phyloP scores from a whole-genome alignment of 2,888 invertebrate genomes.

The Unio pictorum region DNA sequence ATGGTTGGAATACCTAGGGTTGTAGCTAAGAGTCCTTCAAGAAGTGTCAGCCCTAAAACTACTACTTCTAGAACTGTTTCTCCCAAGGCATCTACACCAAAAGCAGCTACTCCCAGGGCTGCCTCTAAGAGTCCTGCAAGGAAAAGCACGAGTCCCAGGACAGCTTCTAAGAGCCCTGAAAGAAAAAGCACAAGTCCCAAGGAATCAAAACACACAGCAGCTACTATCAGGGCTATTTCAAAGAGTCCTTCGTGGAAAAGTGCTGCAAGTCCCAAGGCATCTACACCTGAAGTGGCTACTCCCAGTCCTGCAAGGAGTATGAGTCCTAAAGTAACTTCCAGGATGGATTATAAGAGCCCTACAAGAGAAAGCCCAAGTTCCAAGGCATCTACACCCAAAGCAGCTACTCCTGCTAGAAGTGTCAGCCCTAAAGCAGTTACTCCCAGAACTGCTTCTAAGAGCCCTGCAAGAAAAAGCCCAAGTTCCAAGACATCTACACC shows the following conservation, averaged over 20 bases:
- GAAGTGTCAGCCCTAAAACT: too few relatives aligned
- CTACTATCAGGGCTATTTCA: conserved; percentile 3
- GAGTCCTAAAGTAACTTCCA: conserved; percentile 4
- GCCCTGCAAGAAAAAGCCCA: background rate
- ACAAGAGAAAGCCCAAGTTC: conserved; percentile 18
- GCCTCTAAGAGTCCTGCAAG: background rate
- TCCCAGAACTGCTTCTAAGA: conserved; percentile 3
- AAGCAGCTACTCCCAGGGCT: background rate
- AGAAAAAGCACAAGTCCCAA: too few relatives aligned
- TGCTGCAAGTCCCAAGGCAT: background rate
- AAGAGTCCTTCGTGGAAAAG: background rate
- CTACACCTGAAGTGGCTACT: background rate
- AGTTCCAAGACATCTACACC: conserved; percentile 13
- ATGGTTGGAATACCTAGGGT: conserved; percentile 4
- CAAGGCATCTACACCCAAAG: conserved; percentile 11
- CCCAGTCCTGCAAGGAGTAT: background rate
- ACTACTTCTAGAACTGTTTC: conserved; percentile 4
- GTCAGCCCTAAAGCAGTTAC: conserved; percentile 12
- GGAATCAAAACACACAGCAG: background rate
- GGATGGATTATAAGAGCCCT: conserved; percentile 6
- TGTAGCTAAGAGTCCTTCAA: background rate
- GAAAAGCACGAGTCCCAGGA: background rate
- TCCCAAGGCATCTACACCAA: background rate
- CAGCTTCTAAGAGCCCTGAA: conserved; percentile 1
- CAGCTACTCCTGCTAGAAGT: conserved; percentile 3